phyloP scores from a whole-genome alignment of 1,140 invertebrate species.

The Drosophila kikkawai region DNA sequence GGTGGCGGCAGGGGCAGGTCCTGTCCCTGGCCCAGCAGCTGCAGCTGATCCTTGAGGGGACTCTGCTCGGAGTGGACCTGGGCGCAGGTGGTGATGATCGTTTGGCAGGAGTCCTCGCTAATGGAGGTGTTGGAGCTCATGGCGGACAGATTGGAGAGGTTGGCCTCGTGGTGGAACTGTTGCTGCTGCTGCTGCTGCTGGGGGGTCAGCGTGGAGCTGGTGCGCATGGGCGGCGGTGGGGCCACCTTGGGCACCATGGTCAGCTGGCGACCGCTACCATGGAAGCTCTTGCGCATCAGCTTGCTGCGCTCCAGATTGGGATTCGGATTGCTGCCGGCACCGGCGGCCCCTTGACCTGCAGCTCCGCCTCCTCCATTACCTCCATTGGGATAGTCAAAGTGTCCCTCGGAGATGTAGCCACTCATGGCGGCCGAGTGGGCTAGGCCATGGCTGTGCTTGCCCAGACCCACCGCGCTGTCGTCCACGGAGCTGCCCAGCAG shows the following conservation, averaged over 20 bases:
- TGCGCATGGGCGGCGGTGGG: constrained; percentile 93
- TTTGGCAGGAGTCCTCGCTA: constrained; percentile 92
- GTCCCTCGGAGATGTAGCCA: constrained; percentile 94
- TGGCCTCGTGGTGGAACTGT: constrained; percentile 83
- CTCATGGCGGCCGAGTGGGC: constrained; percentile 85
- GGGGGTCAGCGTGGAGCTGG: constrained; percentile 88
- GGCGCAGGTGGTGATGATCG: constrained; percentile 90
- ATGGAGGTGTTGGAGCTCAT: constrained; percentile 91
- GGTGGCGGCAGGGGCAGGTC: constrained; percentile 55
- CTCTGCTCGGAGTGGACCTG: constrained; percentile 93
- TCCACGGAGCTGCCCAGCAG: constrained; percentile 88
- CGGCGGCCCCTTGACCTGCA: neutral
- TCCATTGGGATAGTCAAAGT: constrained; percentile 89
- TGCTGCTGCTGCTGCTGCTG: constrained; percentile 76
- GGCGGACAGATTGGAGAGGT: constrained; percentile 77
- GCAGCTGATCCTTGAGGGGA: constrained; percentile 86
- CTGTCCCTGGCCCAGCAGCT: constrained; percentile 52
- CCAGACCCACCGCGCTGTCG: constrained; percentile 89
- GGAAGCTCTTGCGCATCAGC: constrained; percentile 95
- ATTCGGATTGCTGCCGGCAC: constrained; percentile 86
- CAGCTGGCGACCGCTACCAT: constrained; percentile 92
- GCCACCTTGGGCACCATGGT: constrained; percentile 92
- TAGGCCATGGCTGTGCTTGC: constrained; percentile 84
- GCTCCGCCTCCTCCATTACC: constrained; percentile 43
- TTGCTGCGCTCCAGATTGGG: constrained; percentile 94